Evolutionary conservation across 2,888 invertebrate species (phyloP), one percentile per base, ranked within the genome.

Genomic region (Sclerodermus sp.): DNA sequence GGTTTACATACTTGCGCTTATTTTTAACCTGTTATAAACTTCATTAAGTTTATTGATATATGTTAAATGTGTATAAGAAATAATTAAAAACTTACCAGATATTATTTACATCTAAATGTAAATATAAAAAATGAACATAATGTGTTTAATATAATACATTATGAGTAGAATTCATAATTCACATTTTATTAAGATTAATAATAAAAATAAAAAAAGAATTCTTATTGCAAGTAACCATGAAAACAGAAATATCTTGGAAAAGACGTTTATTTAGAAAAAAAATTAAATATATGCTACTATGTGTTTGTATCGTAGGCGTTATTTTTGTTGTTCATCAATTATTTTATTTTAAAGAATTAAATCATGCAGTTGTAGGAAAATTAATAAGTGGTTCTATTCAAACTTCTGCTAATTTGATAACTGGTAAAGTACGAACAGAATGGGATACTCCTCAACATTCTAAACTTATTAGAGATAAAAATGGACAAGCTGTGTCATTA

Each of bases 291-390:
- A 65, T 74, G n/a, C 55, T 81, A 43, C 60, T 80, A 15, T 60
- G 70, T 18, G 77, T 79, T 47, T 74, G 79, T 55, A 44, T 79
- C 16, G 58, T 78, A 30, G 79, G 78, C 38, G 74, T 81, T 47
- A 53, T 77, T 45, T 79, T 78, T 44, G 69, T 79, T 49, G 49
- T 68, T 14, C 70, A 78, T 58, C 77, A 82, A 67, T 70, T 79
- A 13, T 70, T 78, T 58, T 79, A 78, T 53, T 75, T 81, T 51
- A 81, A 77, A 58, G 74, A 79, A 66, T 63, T 81, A 13, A 60
- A 64, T 34, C 53, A 42, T 18, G 53, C 44, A 0, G 42, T 47
- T 13, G 47, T 61, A 39, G 61, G 58, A 9, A 64, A 64, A 32
- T 37, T 57, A 18, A 58, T 62, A 29, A 42, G 50, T 42, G 53